Conservation (phyloP, 2,888 invertebrate species). For the Lasioglossum lativentre region DNA sequence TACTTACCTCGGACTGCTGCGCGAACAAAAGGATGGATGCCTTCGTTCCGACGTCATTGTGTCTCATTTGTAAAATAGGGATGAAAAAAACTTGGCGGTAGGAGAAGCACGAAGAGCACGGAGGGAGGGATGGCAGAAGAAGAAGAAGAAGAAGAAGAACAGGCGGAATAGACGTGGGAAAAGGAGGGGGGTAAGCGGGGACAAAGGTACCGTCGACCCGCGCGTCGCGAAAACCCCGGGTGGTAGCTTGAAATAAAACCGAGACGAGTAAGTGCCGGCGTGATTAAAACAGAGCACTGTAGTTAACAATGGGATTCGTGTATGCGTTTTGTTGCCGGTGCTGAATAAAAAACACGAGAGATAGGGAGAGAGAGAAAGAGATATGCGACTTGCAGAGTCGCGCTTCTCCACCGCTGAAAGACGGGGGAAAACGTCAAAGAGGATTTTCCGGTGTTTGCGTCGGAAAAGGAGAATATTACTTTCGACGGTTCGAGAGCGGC, state of each 20-base stretch:
- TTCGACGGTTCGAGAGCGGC: slow-evolving; percentile 27
- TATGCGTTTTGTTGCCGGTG: slow-evolving; percentile 35
- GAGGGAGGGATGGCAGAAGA: not conserved
- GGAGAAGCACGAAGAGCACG: not conserved
- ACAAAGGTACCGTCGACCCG: slow-evolving; percentile 46
- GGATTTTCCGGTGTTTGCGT: slow-evolving; percentile 41
- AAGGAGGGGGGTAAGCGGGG: not conserved
- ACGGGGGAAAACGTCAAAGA: slow-evolving; percentile 28
- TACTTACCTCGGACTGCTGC: slow-evolving; percentile 24
- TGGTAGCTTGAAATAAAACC: slow-evolving; percentile 42
- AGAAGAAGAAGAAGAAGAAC: not conserved
- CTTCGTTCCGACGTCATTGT: slow-evolving; percentile 22
- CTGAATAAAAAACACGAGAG: not conserved
- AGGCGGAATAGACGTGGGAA: not conserved
- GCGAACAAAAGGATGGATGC: slow-evolving; percentile 19
- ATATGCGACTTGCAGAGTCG: not conserved
- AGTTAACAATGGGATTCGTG: slow-evolving; percentile 57
- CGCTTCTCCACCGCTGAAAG: not conserved
- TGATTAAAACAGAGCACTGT: slow-evolving; percentile 58
- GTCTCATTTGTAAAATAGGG: slow-evolving; percentile 39
- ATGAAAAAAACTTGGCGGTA: not conserved
- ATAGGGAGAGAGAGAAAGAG: not conserved
- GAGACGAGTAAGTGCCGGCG: slow-evolving; percentile 48
- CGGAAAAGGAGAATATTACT: slow-evolving; percentile 39
- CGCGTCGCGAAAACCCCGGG: slow-evolving; percentile 19